These are phyloP conservation scores for Drosophila pseudotalamancana DNA, from an alignment of 2,888 invertebrate genomes.

Conservation along the genomic window DNA sequence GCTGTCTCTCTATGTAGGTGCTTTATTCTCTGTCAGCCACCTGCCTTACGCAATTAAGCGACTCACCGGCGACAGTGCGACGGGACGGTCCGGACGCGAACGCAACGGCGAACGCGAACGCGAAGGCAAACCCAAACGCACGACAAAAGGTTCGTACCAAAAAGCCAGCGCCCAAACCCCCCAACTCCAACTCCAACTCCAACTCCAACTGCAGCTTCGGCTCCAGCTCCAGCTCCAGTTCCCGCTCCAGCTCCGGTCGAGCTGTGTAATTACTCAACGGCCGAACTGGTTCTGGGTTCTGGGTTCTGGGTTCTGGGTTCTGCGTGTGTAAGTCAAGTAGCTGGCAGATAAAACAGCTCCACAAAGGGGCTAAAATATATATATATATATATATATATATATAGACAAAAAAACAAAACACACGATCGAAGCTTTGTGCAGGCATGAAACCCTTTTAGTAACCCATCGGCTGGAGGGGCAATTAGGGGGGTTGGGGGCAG, in stretches of 20 bases:
- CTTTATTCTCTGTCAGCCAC: constrained; percentile 74
- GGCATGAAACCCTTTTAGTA: constrained; percentile 67
- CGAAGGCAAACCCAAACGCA: too few relatives aligned
- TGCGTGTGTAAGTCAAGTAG: constrained; percentile 77
- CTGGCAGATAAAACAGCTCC: constrained; percentile 63
- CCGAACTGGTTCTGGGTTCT: constrained; percentile 64
- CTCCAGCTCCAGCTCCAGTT: constrained; percentile 7
- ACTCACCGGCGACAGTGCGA: constrained; percentile 42
- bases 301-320: constrained; percentile 51
- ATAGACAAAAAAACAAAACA: constrained; percentile 11
- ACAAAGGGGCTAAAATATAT: constrained; percentile 22
- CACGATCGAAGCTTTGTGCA: constrained; percentile 63
- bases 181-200: constrained; percentile 17
- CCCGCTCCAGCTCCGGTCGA: constrained; percentile 17
- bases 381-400: constrained; percentile 18
- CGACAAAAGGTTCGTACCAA: constrained; percentile 65
- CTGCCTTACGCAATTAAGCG: constrained; percentile 79
- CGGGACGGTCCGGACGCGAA: constrained; percentile 37
- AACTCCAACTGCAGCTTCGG: constrained; percentile 2
- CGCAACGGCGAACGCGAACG: too few relatives aligned
- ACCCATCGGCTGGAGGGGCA: constrained; percentile 14
- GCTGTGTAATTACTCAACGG: constrained; percentile 75
- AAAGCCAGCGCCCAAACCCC: constrained; percentile 40
- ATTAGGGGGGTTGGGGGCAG: constrained; percentile 15
- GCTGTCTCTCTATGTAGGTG: constrained; percentile 41